Evolutionary conservation across 2,888 invertebrate genomes (phyloP).

Genomic region (Corbicula japonica): DNA sequence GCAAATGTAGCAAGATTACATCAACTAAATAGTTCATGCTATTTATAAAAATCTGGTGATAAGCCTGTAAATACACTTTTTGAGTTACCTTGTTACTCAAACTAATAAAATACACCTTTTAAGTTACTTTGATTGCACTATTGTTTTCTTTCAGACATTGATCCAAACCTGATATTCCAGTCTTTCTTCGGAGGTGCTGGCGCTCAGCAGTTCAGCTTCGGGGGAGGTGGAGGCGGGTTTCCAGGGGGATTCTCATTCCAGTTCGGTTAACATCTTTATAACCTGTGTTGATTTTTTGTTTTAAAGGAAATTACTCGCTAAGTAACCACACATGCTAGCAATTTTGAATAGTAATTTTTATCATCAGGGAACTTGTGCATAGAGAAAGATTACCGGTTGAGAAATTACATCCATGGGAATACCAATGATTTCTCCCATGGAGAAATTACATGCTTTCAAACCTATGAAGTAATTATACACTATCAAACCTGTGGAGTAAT

Average conservation of each 20-base stretch:
- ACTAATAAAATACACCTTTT: neutral
- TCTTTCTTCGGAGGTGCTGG: conserved; percentile 91
- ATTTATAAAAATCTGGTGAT: neutral
- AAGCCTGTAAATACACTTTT: neutral
- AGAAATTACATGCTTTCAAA: too few relatives aligned
- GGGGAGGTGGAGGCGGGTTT: conserved; percentile 73
- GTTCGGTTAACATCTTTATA: conserved; percentile 88
- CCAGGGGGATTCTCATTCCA: conserved; percentile 91
- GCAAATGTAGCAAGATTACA: neutral
- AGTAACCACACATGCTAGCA: too few relatives aligned
- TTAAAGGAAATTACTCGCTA: too few relatives aligned
- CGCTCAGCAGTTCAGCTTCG: conserved; percentile 67
- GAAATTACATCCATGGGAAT: too few relatives aligned
- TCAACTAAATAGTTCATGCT: neutral
- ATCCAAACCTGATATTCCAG: conserved; percentile 94
- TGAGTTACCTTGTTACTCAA: neutral
- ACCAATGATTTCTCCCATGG: too few relatives aligned
- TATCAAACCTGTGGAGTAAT: too few relatives aligned
- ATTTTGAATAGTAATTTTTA: too few relatives aligned
- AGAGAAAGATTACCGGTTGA: too few relatives aligned
- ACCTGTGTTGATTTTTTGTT: too few relatives aligned
- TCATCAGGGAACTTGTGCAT: too few relatives aligned
- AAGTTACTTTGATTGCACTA: too few relatives aligned
- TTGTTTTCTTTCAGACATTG: conserved; percentile 89
- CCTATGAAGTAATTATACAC: too few relatives aligned